phyloP scores from a whole-genome alignment of 2,797 vertebrate species.

The Tapera naevia region DNA sequence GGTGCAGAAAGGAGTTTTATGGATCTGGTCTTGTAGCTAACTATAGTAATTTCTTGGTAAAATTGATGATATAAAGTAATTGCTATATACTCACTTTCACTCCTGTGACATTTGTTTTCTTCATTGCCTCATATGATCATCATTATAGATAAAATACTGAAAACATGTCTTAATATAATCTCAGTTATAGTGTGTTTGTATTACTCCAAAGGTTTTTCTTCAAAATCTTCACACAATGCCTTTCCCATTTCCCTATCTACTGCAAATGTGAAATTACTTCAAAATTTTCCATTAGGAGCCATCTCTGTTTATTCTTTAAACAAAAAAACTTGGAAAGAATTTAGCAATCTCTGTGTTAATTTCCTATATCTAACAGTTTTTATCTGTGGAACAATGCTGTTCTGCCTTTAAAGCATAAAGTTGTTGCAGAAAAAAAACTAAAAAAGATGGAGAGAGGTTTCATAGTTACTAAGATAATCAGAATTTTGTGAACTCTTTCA shows the following conservation, averaged over 20 bases:
- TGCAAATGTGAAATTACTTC: background rate
- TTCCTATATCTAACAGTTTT: too few species aligned
- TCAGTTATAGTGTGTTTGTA: background rate
- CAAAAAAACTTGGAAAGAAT: background rate
- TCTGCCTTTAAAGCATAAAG: background rate
- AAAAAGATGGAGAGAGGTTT: background rate
- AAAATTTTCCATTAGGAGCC: background rate
- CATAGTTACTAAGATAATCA: background rate
- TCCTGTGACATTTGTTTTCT: background rate
- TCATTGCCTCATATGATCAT: background rate
- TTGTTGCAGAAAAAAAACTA: background rate
- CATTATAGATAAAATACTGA: background rate
- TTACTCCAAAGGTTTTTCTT: background rate
- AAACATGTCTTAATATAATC: background rate
- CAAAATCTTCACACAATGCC: background rate
- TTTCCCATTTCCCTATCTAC: background rate
- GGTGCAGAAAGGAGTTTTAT: fast-evolving
- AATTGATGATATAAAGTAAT: background rate
- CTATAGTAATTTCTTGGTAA: background rate
- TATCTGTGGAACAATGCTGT: too few species aligned
- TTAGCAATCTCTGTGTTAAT: background rate
- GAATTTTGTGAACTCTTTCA: background rate
- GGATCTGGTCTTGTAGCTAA: background rate
- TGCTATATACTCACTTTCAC: background rate
- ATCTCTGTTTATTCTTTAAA: background rate